These are phyloP conservation scores for Drosophila monieri DNA, from an alignment of 2,888 invertebrate species.

Conservation along the genomic window DNA sequence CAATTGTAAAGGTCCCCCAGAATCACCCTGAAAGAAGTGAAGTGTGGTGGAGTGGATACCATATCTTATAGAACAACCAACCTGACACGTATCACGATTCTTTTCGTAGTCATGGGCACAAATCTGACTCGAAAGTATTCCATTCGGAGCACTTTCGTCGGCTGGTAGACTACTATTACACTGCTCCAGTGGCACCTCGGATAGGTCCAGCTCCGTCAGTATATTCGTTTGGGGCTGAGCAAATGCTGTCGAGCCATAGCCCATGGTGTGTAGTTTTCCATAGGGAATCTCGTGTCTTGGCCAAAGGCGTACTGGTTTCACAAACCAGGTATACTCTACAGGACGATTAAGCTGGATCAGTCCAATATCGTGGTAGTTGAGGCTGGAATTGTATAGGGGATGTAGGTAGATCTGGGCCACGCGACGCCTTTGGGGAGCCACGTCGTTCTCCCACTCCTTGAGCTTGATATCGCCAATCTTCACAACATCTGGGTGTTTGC, in stretches of 20 bases:
- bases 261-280: constrained; percentile 85
- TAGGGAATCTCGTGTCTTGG: constrained; percentile 80
- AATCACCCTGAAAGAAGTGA: constrained; percentile 67
- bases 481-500: constrained; percentile 82
- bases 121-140: constrained; percentile 75
- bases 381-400: constrained; percentile 84
- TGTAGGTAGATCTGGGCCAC: constrained; percentile 83
- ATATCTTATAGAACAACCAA: constrained; percentile 12
- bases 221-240: constrained; percentile 77
- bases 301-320: constrained; percentile 86
- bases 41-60: not conserved
- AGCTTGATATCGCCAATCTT: constrained; percentile 85
- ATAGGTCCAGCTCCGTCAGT: constrained; percentile 73
- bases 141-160: constrained; percentile 58
- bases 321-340: constrained; percentile 71
- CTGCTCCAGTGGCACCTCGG: constrained; percentile 58
- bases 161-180: constrained; percentile 65
- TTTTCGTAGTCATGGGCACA: constrained; percentile 76
- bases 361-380: constrained; percentile 86
- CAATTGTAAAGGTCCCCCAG: constrained; percentile 79
- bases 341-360: constrained; percentile 83
- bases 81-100: constrained; percentile 79
- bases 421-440: constrained; percentile 79
- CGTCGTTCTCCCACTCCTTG: constrained; percentile 80
- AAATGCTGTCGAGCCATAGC: constrained; percentile 86